Conservation (phyloP, 2,888 invertebrate species). For the Agrochola lota region DNA sequence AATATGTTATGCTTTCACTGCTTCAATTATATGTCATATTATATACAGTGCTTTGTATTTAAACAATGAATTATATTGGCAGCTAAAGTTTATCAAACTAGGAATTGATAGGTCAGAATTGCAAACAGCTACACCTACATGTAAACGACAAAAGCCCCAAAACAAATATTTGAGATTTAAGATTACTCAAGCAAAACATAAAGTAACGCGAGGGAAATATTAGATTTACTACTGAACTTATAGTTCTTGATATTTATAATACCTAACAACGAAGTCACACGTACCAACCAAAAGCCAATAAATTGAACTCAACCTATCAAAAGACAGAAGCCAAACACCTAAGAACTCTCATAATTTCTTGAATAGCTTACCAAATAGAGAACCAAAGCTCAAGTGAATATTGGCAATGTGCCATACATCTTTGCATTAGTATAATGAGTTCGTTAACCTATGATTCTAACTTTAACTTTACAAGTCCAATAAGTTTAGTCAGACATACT, state of each 20-base stretch:
- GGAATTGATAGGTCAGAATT: constrained; percentile 21
- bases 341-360: constrained; percentile 29
- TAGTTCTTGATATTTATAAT: constrained; percentile 1
- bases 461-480: constrained; percentile 55
- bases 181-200: constrained; percentile 28
- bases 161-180: constrained; percentile 27
- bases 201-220: constrained; percentile 10
- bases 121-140: background rate
- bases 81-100: constrained; percentile 8
- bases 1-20: constrained; percentile 4
- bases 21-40: background rate
- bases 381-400: constrained; percentile 25
- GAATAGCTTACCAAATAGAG: constrained; percentile 37
- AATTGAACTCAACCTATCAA: background rate
- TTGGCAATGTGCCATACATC: constrained; percentile 62
- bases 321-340: background rate
- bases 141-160: constrained; percentile 13
- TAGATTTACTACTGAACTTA: constrained; percentile 2
- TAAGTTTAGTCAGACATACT: constrained; percentile 37
- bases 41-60: background rate
- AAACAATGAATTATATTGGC: background rate
- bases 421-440: constrained; percentile 60
- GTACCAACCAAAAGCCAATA: background rate
- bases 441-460: constrained; percentile 60
- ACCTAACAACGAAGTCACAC: background rate